Conservation (phyloP, 2,888 invertebrate species). For the Drosophila heteroneura region DNA sequence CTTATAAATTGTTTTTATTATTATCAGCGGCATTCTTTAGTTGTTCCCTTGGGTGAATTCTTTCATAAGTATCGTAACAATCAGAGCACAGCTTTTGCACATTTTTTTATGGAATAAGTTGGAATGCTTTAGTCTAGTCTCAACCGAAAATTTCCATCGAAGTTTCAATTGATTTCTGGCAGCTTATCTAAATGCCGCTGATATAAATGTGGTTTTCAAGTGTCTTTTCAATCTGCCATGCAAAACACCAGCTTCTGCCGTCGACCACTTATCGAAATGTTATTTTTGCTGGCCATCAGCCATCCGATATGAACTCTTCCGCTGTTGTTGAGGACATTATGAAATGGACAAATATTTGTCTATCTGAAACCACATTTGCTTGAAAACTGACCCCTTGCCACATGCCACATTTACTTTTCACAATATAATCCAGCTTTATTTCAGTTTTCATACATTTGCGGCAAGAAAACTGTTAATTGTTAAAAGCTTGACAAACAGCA, state of each 20-base stretch:
- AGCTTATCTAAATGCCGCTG: background rate
- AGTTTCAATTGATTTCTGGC: background rate
- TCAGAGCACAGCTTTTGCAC: slow-evolving; percentile 9
- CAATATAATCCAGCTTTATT: background rate
- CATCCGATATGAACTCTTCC: slow-evolving; percentile 13
- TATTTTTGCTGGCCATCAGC: background rate
- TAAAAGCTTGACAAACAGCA: background rate
- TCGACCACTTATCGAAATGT: background rate
- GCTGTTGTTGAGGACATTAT: background rate
- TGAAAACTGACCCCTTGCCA: slow-evolving; percentile 1
- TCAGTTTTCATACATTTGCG: background rate
- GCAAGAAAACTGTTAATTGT: background rate
- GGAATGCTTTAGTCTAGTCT: background rate
- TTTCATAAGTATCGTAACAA: background rate
- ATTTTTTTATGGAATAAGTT: slow-evolving; percentile 5
- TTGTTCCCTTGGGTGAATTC: background rate
- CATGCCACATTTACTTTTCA: background rate
- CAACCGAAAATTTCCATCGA: background rate
- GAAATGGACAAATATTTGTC: background rate
- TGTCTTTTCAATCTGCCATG: background rate
- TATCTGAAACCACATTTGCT: slow-evolving; percentile 5
- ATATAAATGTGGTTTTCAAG: background rate
- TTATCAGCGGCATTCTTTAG: slow-evolving; percentile 42
- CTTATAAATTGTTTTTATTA: slow-evolving; percentile 75
- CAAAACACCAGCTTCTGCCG: background rate